Evolutionary conservation across 37 sponge, comb jelly and placozoan genomes (phyloP), one percentile per base, ranked within the genome.

Genomic region (Cliona cf. orientalis): DNA sequence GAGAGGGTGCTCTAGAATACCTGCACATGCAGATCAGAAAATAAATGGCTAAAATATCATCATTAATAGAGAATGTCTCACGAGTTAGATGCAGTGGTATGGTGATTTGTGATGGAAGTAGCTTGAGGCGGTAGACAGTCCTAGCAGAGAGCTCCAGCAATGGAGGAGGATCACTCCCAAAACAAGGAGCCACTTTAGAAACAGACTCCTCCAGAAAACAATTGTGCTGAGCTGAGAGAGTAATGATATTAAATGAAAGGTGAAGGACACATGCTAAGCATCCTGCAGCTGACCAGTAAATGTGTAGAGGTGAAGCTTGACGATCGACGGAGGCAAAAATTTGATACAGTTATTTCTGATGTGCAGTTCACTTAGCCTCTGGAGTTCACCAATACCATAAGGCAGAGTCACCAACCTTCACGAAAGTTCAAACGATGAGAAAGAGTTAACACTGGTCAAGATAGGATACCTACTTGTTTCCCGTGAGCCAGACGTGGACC

Each of bases 401-500:
- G 93, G 93, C 29, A 93, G 66, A 44, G 37, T 44, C 19, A 39
- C 36, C 29, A 93, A 59, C 43, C 93, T 93, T 55, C 39, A 74
- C 12, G 2, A 49, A 28, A 46, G 26, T 9, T 23, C 5, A 31
- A 6, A 19, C 35, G 38, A 38, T 39, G 37, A 21, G 33, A 66
- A 17, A 61, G 5, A 61, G 11, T 11, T 11, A 49, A 19, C 55
- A 49, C 55, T 19, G 11, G 11, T 49, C 55, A 49, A 49, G 55
- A 17, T 33, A 42, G 25, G n/a, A 6, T 35, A 26, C 75, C 32
- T 42, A 86, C 90, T 56, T 80, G 69, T 93, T 93, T 53, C 78
- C 72, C n/a, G 80, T 80, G 29, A 89, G n/a, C 93, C 93, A 89
- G 28, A 93, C 80, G 58, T 70, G 71, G 19, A 76, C 82, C 36